Evolutionary conservation across 1,140 invertebrate species (phyloP), one percentile per base, ranked within the genome.

Genomic region (Pseudachorutes palmiensis): DNA sequence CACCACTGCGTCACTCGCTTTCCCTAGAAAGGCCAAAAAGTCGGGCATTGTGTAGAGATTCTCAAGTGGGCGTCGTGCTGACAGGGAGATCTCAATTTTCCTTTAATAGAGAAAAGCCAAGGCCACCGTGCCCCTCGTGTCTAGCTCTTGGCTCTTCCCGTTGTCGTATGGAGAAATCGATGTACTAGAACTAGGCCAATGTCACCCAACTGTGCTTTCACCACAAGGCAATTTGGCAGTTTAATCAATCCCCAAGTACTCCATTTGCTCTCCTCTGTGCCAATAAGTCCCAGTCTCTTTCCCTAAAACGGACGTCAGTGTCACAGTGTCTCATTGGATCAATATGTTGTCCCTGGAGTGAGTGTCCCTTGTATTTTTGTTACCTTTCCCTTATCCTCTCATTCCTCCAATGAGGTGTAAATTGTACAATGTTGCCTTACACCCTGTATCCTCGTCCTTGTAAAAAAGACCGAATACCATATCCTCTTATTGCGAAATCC

Each of bases 121-220:
- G 51, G 51, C 24, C 24, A n/a, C n/a, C n/a, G n/a, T n/a, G n/a
- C n/a, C n/a, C n/a, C n/a, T n/a, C n/a, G n/a, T n/a, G n/a, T n/a
- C n/a, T n/a, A n/a, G n/a, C n/a, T n/a, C n/a, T n/a, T n/a, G n/a
- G n/a, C n/a, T n/a, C n/a, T n/a, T n/a, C n/a, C n/a, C n/a, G n/a
- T n/a, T n/a, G n/a, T n/a, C 24, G 12, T 12, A 55, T 5, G 5
- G 24, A 55, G 24, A 55, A 55, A 19, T 55, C 51, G 14, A 55
- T 26, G 12, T 55, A 14, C 24, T n/a, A 55, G 51, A 55, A 14
- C 24, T 55, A 55, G 51, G 51, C 51, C 51, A 55, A 55, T 55
- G 51, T 55, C 51, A 55, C 51, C 24, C 24, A 19, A 41, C n/a
- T n/a, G n/a, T n/a, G n/a, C 19, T 45, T 45, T 45, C 36, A 45